Base-by-base conservation (phyloP, 2,888 invertebrate species). In the Elegia similella region DNA sequence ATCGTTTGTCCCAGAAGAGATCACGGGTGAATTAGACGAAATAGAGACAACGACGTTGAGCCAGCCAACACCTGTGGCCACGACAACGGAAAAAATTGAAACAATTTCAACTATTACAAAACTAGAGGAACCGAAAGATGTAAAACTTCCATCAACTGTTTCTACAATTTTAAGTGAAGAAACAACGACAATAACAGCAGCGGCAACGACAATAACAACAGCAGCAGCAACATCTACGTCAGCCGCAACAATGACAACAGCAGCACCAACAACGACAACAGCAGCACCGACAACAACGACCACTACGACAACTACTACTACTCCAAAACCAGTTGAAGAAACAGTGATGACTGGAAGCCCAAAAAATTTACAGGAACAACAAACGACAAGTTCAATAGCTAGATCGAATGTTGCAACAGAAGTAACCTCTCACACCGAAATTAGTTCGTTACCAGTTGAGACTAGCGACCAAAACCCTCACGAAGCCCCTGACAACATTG, bases 401-500 rank as follows among this genome's bases (percentile, higher is more conserved):
- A 84, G 83, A 65, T 80, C 85, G 5, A 80, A 82, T 55, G 55
- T 73, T 46, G 76, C 78, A 1, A 86, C 88, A 29, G 90, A 89
- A 72, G 76, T 87, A n/a, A 85, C 84, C 1, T 79, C 83, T 15
- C 83, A 84, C 64, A 86, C 88, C 5, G 89, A 89, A 71, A 73
- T 88, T 7, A 89, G 89, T 61, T 90, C 90, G 6, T 68, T 90
- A 30, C 86, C 89, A 0, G 81, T 90, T 29, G 90, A 89, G 69
- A 88, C 89, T 0, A 90, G 88, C 65, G 88, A 89, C 57, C 90
- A 86, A 65, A 88, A 89, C 55, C 89, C 90, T 7, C 86, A 84
- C 16, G 83, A 84, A 52, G 77, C 69, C 12, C 70, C 78, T 2
- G 86, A 86, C 47, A 80, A 72, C 58, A 72, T 75, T 23, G 72